These are phyloP conservation scores for Meles meles DNA, from an alignment of 2,113 vertebrate species.

Conservation along the genomic window DNA sequence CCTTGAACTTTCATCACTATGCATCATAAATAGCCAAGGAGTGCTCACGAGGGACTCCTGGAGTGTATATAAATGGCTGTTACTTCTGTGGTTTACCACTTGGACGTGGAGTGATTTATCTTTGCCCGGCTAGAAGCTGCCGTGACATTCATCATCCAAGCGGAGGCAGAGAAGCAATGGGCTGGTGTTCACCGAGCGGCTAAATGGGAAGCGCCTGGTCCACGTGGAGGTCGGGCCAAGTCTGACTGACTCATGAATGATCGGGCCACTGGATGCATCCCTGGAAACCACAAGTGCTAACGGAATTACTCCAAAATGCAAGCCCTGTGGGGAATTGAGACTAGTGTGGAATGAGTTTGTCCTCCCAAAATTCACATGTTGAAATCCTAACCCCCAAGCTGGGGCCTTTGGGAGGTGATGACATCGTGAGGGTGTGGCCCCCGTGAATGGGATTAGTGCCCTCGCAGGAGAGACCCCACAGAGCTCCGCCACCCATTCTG, in stretches of 20 bases:
- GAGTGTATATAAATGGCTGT: constrained; percentile 61
- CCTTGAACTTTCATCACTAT: constrained; percentile 36
- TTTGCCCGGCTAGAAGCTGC: constrained; percentile 19
- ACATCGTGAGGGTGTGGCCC: neutral
- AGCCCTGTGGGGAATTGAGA: neutral
- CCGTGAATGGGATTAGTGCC: neutral
- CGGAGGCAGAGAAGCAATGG: neutral
- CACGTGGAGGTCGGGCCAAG: neutral
- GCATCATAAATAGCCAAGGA: constrained; percentile 38
- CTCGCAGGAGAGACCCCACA: neutral
- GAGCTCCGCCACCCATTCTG: neutral
- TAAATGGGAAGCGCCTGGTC: neutral
- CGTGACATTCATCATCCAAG: constrained; percentile 1
- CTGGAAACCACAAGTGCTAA: neutral
- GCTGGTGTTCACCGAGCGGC: neutral
- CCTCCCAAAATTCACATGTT: neutral
- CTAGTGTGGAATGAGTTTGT: neutral
- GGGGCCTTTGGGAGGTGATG: neutral
- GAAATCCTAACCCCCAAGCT: neutral
- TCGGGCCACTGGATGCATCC: fast-evolving
- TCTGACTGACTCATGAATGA: neutral
- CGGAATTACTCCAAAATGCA: neutral
- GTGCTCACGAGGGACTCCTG: constrained; percentile 45
- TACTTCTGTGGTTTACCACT: constrained; percentile 64
- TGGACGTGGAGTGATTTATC: constrained; percentile 59